These are phyloP conservation scores for Acanthurus tractus DNA, from an alignment of 2,797 vertebrate genomes.

Conservation along the genomic window DNA sequence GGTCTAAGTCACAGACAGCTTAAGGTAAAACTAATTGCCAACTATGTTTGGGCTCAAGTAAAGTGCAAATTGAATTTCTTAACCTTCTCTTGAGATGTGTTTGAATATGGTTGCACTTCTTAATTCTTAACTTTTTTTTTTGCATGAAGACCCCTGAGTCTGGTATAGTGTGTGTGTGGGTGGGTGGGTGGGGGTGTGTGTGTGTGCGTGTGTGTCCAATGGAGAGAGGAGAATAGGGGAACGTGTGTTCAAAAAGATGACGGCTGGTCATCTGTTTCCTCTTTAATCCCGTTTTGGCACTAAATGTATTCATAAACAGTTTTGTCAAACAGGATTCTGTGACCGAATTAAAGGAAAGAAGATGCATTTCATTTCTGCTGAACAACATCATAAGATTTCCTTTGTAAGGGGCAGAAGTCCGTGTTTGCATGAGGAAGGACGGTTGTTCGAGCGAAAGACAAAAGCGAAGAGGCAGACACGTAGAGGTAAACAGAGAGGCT, in stretches of 20 bases:
- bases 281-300: conserved; percentile 33
- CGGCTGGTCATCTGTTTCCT: conserved; percentile 30
- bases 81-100: background rate
- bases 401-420: conserved; percentile 31
- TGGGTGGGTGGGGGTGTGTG: no score
- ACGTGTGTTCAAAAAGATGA: conserved; percentile 30
- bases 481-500: conserved; percentile 32
- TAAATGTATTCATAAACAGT: conserved; percentile 50
- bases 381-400: conserved; percentile 33
- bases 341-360: conserved; percentile 46
- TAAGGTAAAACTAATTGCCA: background rate
- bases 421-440: conserved; percentile 4
- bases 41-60: conserved; percentile 14
- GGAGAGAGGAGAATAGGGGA: background rate
- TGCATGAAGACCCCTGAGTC: background rate
- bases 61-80: conserved; percentile 8
- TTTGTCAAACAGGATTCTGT: conserved; percentile 25
- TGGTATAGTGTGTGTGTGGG: background rate
- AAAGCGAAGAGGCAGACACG: conserved; percentile 17
- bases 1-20: background rate
- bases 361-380: conserved; percentile 55
- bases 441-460: conserved; percentile 8
- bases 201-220: background rate
- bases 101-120: background rate
- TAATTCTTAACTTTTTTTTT: conserved; percentile 7